A percentile compares a stretch with the other conserved stretches of the same genome.
Evolutionary conservation across 2,888 invertebrate genomes (phyloP).

Genomic region (Dasypogon diadema): DNA sequence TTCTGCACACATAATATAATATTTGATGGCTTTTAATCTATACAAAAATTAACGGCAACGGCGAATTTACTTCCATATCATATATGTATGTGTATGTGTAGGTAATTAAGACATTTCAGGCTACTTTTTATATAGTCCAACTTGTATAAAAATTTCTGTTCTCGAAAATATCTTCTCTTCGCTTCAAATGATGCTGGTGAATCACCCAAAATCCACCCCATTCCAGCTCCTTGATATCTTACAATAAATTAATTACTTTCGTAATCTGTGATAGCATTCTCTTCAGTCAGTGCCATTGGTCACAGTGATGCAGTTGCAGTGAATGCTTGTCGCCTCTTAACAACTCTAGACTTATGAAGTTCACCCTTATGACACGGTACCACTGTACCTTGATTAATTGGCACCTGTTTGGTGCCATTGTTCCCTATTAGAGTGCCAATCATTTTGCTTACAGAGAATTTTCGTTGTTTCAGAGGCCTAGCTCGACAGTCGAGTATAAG

Average conservation of each 20-base stretch:
- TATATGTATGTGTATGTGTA: no score
- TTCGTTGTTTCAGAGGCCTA: slow-evolving; percentile 74
- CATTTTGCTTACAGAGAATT: slow-evolving; percentile 85
- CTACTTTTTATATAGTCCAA: no score
- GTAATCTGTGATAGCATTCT: slow-evolving; percentile 16
- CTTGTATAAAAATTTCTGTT: no score
- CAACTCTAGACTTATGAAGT: slow-evolving; percentile 71
- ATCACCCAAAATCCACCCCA: no score
- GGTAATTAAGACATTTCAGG: no score
- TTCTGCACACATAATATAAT: no score
- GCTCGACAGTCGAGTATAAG: slow-evolving; percentile 77
- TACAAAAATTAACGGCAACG: no score
- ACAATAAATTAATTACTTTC: slow-evolving; percentile 33
- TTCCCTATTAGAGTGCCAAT: slow-evolving; percentile 69
- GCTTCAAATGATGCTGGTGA: no score
- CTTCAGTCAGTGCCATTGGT: slow-evolving; percentile 64
- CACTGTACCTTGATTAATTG: slow-evolving; percentile 72
- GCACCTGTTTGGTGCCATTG: slow-evolving; percentile 61
- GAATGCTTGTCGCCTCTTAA: slow-evolving; percentile 73
- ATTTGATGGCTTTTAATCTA: no score
- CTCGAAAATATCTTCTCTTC: no score
- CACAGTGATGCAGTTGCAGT: slow-evolving; percentile 77
- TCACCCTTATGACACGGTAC: slow-evolving; percentile 74
- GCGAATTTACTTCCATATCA: no score
- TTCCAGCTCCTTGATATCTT: no score